phyloP scores from a whole-genome alignment of 1,140 invertebrate genomes.

The Pseudobourletiella spinata region DNA sequence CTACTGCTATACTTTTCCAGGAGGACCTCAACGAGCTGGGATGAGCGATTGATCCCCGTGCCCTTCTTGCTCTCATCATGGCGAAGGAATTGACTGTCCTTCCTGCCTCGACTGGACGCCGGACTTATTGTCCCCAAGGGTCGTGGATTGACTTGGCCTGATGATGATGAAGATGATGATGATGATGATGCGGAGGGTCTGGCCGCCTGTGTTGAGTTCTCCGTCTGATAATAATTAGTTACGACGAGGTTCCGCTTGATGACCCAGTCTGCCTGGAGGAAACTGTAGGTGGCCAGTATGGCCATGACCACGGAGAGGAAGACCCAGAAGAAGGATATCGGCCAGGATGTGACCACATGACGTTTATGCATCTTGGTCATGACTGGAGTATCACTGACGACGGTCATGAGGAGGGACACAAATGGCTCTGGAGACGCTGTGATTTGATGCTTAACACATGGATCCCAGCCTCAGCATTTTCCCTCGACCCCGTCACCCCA shows the following conservation, averaged over 20 bases:
- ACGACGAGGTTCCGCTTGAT: slow-evolving; percentile 24
- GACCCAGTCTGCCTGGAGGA: slow-evolving; percentile 32
- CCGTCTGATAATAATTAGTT: slow-evolving; percentile 15
- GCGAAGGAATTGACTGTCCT: not conserved
- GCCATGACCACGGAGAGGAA: slow-evolving; percentile 19
- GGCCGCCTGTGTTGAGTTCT: not conserved
- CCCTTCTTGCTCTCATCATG: not conserved
- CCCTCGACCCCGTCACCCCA: too few relatives aligned
- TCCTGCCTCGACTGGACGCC: not conserved
- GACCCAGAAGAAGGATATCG: slow-evolving; percentile 25
- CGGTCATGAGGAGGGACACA: too few relatives aligned
- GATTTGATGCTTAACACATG: too few relatives aligned
- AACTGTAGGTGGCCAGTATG: slow-evolving; percentile 25
- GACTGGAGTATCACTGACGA: not conserved
- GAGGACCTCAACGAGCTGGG: not conserved
- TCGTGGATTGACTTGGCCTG: not conserved
- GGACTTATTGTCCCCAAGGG: not conserved
- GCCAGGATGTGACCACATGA: slow-evolving; percentile 19
- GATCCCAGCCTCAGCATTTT: too few relatives aligned
- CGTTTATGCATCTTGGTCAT: slow-evolving; percentile 13
- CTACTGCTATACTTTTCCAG: not conserved
- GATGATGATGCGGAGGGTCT: not conserved
- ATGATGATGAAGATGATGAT: too few relatives aligned
- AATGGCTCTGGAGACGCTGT: too few relatives aligned
- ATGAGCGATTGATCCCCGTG: not conserved